Percentiles rank a stretch among this genome's conserved stretches.
Conservation (phyloP, 2,113 vertebrate genomes). For the Balaeniceps rex region DNA sequence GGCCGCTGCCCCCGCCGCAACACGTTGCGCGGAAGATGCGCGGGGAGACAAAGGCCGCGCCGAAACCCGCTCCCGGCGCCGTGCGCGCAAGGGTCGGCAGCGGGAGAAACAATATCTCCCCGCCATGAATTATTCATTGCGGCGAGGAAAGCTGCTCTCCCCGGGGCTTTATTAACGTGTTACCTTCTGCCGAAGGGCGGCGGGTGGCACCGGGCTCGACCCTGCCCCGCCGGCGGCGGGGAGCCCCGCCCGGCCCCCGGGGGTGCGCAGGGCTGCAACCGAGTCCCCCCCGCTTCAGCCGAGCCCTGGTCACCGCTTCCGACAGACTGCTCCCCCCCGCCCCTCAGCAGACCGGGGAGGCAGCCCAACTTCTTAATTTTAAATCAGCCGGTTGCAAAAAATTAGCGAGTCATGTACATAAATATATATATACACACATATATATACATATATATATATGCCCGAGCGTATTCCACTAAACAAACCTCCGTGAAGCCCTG, state of each 20-base stretch:
- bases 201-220: background rate
- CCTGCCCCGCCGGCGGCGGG: background rate
- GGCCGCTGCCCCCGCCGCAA: background rate
- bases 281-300: background rate
- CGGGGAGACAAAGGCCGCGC: constrained; percentile 12
- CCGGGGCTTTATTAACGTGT: constrained; percentile 70
- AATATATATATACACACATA: background rate
- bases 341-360: background rate
- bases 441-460: too few species aligned
- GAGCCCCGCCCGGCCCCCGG: background rate
- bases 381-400: background rate
- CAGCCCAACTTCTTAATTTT: background rate
- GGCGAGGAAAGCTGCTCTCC: constrained; percentile 65
- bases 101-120: constrained; percentile 64
- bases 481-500: background rate
- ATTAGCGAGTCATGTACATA: background rate
- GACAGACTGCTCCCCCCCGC: background rate
- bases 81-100: constrained; percentile 53
- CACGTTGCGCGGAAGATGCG: constrained; percentile 1
- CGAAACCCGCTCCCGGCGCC: background rate
- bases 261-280: background rate
- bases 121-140: constrained; percentile 82
- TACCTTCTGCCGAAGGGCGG: constrained; percentile 56
- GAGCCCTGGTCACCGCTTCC: background rate
- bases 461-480: background rate